Conservation (phyloP, 1,140 invertebrate species). For the Ips typographus region DNA sequence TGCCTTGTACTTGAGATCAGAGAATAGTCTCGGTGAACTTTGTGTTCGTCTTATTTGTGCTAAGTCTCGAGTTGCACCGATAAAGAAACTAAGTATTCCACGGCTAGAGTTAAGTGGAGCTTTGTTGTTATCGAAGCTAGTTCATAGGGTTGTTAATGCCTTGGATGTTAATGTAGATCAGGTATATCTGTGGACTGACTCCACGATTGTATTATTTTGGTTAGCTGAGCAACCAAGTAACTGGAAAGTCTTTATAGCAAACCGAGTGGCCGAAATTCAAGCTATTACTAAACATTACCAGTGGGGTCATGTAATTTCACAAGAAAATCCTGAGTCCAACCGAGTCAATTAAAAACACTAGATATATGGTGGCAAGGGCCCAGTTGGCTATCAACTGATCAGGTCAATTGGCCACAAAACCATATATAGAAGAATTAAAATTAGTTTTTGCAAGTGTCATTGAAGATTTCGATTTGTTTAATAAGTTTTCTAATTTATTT, state of each 20-base stretch:
- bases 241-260: slow-evolving; percentile 34
- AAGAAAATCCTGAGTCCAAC: not conserved
- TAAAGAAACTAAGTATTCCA: slow-evolving; percentile 35
- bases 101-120: slow-evolving; percentile 43
- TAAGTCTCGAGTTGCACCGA: slow-evolving; percentile 36
- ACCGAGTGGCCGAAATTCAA: slow-evolving; percentile 30
- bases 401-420: slow-evolving; percentile 12
- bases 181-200: slow-evolving; percentile 33
- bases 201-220: slow-evolving; percentile 36
- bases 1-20: slow-evolving; percentile 9
- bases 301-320: slow-evolving; percentile 48
- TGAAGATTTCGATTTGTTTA: not conserved
- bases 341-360: slow-evolving; percentile 13
- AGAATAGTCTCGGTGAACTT: not conserved
- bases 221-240: slow-evolving; percentile 10
- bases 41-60: slow-evolving; percentile 20
- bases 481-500: not conserved
- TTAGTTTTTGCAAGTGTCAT: no score
- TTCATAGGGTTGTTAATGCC: slow-evolving; percentile 26
- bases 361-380: slow-evolving; percentile 40
- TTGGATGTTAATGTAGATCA: slow-evolving; percentile 29
- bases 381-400: slow-evolving; percentile 11
- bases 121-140: slow-evolving; percentile 39
- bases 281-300: slow-evolving; percentile 34
- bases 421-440: not conserved